These are phyloP conservation scores for Epinephelus fuscoguttatus DNA, from an alignment of 2,113 vertebrate genomes.

Conservation along the genomic window DNA sequence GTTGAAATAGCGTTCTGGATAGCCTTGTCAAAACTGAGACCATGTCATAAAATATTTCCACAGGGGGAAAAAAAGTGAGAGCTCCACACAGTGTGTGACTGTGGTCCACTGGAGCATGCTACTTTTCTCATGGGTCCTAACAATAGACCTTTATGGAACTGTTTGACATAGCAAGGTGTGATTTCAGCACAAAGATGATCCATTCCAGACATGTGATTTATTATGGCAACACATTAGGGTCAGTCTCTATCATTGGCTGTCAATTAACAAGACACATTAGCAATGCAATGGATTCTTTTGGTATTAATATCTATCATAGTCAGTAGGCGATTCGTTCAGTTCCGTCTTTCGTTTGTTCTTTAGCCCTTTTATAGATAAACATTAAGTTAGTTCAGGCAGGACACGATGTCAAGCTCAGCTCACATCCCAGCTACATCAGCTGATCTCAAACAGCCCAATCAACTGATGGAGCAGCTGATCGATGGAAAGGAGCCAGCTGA, in stretches of 20 bases:
- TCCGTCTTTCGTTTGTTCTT: too few species aligned
- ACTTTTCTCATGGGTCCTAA: conserved; percentile 56
- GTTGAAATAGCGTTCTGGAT: conserved; percentile 36
- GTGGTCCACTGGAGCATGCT: conserved; percentile 43
- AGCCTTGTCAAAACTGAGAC: conserved; percentile 54
- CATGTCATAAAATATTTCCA: conserved; percentile 60
- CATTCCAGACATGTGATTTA: conserved; percentile 26
- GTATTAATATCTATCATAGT: neutral
- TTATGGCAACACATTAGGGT: neutral
- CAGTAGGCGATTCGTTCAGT: too few species aligned
- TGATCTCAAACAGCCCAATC: too few species aligned
- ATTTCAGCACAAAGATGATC: conserved; percentile 49
- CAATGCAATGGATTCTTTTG: neutral
- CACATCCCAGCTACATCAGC: too few species aligned
- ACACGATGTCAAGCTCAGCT: too few species aligned
- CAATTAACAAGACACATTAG: neutral
- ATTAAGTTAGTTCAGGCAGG: too few species aligned
- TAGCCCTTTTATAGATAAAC: too few species aligned
- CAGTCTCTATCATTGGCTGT: neutral
- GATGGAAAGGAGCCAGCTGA: too few species aligned
- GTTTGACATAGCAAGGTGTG: conserved; percentile 50
- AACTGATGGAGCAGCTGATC: too few species aligned
- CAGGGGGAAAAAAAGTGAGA: neutral
- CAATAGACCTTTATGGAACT: conserved; percentile 50
- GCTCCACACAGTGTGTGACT: conserved; percentile 40